These are phyloP conservation scores for Vulpes vulpes DNA, from an alignment of 2,113 vertebrate genomes.

Conservation along the genomic window DNA sequence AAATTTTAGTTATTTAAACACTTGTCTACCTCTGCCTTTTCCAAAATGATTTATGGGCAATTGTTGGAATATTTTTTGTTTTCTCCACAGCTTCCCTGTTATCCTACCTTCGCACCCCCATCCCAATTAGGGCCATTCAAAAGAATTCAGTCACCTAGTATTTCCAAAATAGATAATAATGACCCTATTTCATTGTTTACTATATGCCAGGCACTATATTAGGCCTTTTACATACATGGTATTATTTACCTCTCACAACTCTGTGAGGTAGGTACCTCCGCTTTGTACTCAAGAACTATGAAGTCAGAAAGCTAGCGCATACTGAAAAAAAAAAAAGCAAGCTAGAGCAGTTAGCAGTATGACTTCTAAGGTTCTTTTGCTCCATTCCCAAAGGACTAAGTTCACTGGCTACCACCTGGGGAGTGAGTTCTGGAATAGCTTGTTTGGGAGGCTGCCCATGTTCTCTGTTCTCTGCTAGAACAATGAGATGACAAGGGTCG, in stretches of 20 bases:
- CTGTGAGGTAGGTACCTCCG: background rate
- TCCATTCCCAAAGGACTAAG: background rate
- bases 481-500: background rate
- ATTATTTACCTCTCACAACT: background rate
- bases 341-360: background rate
- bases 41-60: background rate
- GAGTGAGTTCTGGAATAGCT: background rate
- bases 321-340: background rate
- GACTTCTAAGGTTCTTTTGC: background rate
- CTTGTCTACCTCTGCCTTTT: background rate
- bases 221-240: background rate
- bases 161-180: background rate
- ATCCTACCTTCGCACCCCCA: background rate
- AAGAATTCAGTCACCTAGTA: background rate
- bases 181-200: background rate
- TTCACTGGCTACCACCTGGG: background rate
- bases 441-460: constrained; percentile 42
- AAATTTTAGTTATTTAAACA: background rate
- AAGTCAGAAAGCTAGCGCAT: background rate
- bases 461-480: constrained; percentile 28
- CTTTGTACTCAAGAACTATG: background rate
- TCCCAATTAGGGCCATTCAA: background rate
- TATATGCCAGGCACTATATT: too few relatives aligned
- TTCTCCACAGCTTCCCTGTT: background rate
- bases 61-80: constrained; percentile 39